Conservation (phyloP, 2,113 vertebrate genomes). For the Hypocryptadius cinnamomeus region DNA sequence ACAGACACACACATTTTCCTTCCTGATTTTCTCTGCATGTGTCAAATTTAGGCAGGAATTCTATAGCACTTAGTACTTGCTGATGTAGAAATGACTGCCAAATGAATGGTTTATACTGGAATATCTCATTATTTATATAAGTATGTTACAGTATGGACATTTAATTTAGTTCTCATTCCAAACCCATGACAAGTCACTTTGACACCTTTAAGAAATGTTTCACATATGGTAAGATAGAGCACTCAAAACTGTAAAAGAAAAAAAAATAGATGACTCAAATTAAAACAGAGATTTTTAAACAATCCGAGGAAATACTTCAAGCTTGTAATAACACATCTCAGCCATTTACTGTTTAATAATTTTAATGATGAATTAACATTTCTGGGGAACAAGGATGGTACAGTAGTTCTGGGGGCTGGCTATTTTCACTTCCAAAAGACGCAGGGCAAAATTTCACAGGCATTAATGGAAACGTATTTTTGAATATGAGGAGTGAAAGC, state of each 20-base stretch:
- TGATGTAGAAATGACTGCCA: slow-evolving; percentile 60
- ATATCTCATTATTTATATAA: slow-evolving; percentile 69
- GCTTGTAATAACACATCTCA: slow-evolving; percentile 7
- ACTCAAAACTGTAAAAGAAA: slow-evolving; percentile 58
- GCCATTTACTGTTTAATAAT: slow-evolving; percentile 61
- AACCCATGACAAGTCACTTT: slow-evolving; percentile 67
- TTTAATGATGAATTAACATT: slow-evolving; percentile 2
- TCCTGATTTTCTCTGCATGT: background rate
- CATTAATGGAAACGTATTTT: background rate
- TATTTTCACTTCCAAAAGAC: background rate
- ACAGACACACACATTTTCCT: background rate
- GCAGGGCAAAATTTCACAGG: background rate
- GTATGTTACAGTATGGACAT: slow-evolving; percentile 49
- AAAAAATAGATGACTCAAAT: slow-evolving; percentile 60
- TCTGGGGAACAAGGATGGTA: background rate
- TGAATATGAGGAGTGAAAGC: background rate
- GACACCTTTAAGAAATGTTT: slow-evolving; percentile 73
- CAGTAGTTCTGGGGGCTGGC: background rate
- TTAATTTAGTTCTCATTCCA: slow-evolving; percentile 76
- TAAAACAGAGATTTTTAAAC: slow-evolving; percentile 59
- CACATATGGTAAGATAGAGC: slow-evolving; percentile 62
- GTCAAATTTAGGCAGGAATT: slow-evolving; percentile 20
- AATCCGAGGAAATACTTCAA: slow-evolving; percentile 60
- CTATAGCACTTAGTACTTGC: slow-evolving; percentile 28
- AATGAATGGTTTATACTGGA: slow-evolving; percentile 70